A percentile compares a stretch with the other conserved stretches of the same genome.
These are phyloP conservation scores for Melipona beecheii DNA, from an alignment of 2,888 invertebrate genomes.

Conservation along the genomic window DNA sequence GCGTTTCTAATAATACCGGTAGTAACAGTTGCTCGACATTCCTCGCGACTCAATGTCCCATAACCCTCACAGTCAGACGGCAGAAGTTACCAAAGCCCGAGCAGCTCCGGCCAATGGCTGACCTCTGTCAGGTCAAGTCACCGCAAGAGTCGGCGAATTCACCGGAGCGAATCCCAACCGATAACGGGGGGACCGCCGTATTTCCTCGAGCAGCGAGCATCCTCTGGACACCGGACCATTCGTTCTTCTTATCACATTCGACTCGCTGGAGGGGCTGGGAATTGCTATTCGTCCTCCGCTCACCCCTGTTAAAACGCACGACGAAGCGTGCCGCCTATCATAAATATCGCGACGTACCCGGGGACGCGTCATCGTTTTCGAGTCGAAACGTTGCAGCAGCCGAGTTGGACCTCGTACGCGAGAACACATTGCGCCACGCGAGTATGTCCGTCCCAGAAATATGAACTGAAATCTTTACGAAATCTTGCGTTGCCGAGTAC, in stretches of 20 bases:
- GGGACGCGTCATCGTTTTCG: neutral
- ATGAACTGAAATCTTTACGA: too few relatives aligned
- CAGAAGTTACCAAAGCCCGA: conserved; percentile 32
- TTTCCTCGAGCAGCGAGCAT: conserved; percentile 13
- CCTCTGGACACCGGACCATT: conserved; percentile 23
- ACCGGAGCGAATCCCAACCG: conserved; percentile 40
- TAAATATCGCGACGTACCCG: conserved; percentile 36
- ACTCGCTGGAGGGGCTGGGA: conserved; percentile 6
- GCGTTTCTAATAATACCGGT: conserved; percentile 20
- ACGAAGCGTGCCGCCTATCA: conserved; percentile 23
- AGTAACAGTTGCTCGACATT: conserved; percentile 20
- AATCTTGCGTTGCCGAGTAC: neutral
- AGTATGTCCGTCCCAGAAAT: neutral
- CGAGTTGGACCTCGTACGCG: neutral
- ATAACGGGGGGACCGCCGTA: conserved; percentile 36
- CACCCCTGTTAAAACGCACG: conserved; percentile 33
- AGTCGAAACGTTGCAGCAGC: neutral
- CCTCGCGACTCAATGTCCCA: conserved; percentile 10
- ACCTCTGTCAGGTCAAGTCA: conserved; percentile 32
- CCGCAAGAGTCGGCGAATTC: conserved; percentile 17
- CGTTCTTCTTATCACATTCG: conserved; percentile 46
- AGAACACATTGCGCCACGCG: neutral
- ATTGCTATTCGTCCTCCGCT: conserved; percentile 34
- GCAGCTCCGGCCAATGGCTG: conserved; percentile 15
- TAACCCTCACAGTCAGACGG: conserved; percentile 1